Conservation (phyloP, 2,888 invertebrate species). For the Amaurobius ferox region DNA sequence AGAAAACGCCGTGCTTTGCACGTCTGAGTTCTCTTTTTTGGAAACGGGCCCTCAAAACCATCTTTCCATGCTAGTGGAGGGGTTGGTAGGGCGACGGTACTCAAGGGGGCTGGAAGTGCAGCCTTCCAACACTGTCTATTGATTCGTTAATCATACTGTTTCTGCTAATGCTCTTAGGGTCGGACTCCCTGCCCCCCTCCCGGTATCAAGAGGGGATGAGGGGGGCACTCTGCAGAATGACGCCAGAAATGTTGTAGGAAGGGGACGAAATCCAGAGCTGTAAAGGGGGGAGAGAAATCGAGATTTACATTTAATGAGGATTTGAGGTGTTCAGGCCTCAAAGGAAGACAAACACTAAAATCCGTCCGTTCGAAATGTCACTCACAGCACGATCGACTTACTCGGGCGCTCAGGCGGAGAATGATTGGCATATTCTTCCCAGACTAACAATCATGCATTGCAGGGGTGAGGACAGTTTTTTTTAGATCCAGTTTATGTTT, state of each 20-base stretch:
- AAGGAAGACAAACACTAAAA: slow-evolving; percentile 67
- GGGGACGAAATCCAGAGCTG: background rate
- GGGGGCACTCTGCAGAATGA: slow-evolving; percentile 16
- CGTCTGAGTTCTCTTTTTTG: too few relatives aligned
- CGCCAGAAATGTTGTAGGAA: background rate
- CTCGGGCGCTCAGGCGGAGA: slow-evolving; percentile 28
- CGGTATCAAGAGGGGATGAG: slow-evolving; percentile 1
- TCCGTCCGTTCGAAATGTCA: slow-evolving; percentile 58
- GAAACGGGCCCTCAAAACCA: slow-evolving; percentile 39
- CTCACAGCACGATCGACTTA: slow-evolving; percentile 62
- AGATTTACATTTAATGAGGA: slow-evolving; percentile 72
- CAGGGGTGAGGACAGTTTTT: too few relatives aligned
- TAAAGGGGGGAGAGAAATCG: slow-evolving; percentile 12
- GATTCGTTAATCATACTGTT: slow-evolving; percentile 72
- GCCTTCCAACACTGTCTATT: slow-evolving; percentile 64
- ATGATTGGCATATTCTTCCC: slow-evolving; percentile 60
- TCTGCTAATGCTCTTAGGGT: slow-evolving; percentile 70
- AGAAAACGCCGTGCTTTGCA: too few relatives aligned
- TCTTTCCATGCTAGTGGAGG: slow-evolving; percentile 31
- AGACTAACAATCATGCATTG: slow-evolving; percentile 41
- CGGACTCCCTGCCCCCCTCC: slow-evolving; percentile 24
- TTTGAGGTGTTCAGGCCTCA: slow-evolving; percentile 71
- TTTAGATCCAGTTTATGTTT: too few relatives aligned
- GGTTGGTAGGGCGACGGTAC: background rate
- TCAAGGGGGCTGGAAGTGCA: slow-evolving; percentile 27